Conservation (phyloP, 1,140 invertebrate genomes). For the Drosophila repleta region DNA sequence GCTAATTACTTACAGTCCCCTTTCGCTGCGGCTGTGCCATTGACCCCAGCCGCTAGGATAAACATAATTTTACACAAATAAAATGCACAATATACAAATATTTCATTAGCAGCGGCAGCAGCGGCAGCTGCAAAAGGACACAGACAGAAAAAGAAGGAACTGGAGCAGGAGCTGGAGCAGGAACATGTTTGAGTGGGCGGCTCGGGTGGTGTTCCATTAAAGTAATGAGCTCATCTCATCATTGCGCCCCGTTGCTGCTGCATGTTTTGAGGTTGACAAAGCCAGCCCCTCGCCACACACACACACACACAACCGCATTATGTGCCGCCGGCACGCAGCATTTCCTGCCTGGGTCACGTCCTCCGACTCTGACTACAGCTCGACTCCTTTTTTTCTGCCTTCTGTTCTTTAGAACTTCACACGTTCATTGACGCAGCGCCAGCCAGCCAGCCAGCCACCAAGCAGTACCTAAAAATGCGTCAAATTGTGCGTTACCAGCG, state of each 20-base stretch:
- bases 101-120: constrained; percentile 46
- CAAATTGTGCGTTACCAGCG: constrained; percentile 76
- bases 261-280: constrained; percentile 66
- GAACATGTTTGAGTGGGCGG: constrained; percentile 3
- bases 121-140: constrained; percentile 45
- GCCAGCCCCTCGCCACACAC: constrained; percentile 34
- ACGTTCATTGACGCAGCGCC: constrained; percentile 42
- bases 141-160: constrained; percentile 12
- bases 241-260: constrained; percentile 28
- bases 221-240: constrained; percentile 76
- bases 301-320: background rate
- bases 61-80: constrained; percentile 53
- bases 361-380: constrained; percentile 10
- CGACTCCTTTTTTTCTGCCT: constrained; percentile 1
- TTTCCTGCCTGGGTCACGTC: constrained; percentile 56
- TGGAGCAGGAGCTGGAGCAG: background rate
- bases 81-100: constrained; percentile 47
- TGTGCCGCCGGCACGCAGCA: constrained; percentile 58
- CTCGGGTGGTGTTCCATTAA: constrained; percentile 54
- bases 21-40: constrained; percentile 13
- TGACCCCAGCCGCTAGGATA: constrained; percentile 25
- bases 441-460: background rate
- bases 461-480: constrained; percentile 53
- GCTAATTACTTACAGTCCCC: constrained; percentile 61
- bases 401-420: constrained; percentile 43